Evolutionary conservation across 2,113 vertebrate species (phyloP).

Genomic region (Lota lota): DNA sequence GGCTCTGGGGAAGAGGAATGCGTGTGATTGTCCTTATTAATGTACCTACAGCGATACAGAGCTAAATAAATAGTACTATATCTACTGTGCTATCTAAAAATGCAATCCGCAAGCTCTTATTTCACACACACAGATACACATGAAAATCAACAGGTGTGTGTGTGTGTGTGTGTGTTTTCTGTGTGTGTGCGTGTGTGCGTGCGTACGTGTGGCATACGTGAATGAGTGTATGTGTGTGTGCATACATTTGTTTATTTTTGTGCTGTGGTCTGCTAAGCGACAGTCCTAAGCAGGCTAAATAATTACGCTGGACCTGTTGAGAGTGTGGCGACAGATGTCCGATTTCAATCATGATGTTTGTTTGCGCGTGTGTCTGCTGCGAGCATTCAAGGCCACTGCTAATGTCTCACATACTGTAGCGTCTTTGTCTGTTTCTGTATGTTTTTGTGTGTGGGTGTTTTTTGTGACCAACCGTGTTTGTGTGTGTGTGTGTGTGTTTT

Average conservation of each 20-base stretch:
- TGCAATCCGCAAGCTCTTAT: not conserved
- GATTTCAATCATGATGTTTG: not conserved
- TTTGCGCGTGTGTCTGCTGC: no score
- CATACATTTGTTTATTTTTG: constrained; percentile 22
- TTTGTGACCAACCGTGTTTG: not conserved
- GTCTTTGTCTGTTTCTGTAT: no score
- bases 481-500: constrained; percentile 4
- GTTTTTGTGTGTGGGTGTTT: no score
- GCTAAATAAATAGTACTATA: no score
- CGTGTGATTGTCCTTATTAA: no score
- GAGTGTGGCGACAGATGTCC: constrained; percentile 10
- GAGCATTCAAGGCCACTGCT: not conserved
- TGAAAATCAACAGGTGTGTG: constrained; percentile 1
- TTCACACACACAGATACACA: not conserved
- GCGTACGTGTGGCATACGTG: not conserved
- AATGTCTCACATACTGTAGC: not conserved
- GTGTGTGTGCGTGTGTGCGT: constrained; percentile 5
- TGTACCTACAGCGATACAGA: no score
- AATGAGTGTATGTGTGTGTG: not conserved
- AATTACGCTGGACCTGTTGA: constrained; percentile 27
- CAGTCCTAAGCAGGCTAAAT: constrained; percentile 15
- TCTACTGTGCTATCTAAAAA: no score
- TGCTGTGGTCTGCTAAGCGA: constrained; percentile 28
- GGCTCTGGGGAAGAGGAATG: not conserved
- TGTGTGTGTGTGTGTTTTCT: not conserved